Evolutionary conservation across 2,797 vertebrate species (phyloP).

Genomic region (Apogon talboti): DNA sequence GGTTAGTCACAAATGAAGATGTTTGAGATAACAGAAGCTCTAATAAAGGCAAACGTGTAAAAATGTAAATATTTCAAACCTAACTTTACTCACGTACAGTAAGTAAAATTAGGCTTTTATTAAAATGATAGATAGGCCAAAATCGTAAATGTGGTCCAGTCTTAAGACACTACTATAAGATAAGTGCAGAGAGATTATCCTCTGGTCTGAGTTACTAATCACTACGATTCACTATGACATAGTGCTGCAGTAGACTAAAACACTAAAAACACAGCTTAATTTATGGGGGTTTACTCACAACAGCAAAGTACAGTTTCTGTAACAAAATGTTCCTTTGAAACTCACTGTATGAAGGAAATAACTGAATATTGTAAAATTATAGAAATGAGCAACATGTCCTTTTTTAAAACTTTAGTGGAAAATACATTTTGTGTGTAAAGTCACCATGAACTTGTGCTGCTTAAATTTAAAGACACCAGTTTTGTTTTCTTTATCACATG

Average conservation of each 20-base stretch:
- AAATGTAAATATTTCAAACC: conserved; percentile 24
- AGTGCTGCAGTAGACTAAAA: conserved; percentile 3
- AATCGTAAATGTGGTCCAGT: too few species aligned
- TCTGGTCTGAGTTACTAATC: too few species aligned
- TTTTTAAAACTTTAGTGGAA: conserved; percentile 16
- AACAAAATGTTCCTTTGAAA: conserved; percentile 11
- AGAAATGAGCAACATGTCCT: conserved; percentile 40
- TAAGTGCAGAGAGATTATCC: too few species aligned
- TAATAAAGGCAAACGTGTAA: neutral
- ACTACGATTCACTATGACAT: neutral
- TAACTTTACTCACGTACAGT: neutral
- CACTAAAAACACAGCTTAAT: conserved; percentile 7
- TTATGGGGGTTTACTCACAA: neutral
- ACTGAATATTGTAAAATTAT: conserved; percentile 39
- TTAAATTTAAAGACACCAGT: conserved; percentile 26
- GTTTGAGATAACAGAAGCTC: conserved; percentile 1
- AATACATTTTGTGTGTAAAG: conserved; percentile 31
- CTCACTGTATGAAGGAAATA: too few species aligned
- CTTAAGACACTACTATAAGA: too few species aligned
- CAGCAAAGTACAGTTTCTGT: conserved; percentile 15
- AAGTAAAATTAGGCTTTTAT: conserved; percentile 4
- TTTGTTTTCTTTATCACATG: conserved; percentile 13
- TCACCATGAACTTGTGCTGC: conserved; percentile 45
- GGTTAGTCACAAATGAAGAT: conserved; percentile 15
- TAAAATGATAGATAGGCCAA: neutral